Conservation (phyloP, 1,140 invertebrate species). For the Nebria ingens region DNA sequence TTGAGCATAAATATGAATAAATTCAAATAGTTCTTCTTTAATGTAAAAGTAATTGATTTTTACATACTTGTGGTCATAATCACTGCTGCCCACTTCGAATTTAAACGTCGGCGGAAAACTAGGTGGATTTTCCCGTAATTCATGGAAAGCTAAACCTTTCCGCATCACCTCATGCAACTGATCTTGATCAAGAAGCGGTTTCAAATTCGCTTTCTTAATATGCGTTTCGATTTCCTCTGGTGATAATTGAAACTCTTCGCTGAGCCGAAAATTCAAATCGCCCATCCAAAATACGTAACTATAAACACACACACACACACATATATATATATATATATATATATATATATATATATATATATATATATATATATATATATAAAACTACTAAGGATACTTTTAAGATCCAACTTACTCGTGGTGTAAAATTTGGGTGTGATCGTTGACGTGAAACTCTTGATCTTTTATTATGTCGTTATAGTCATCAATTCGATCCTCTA, state of each 20-base stretch:
- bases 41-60: slow-evolving; percentile 13
- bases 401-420: slow-evolving; percentile 85
- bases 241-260: slow-evolving; percentile 44
- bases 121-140: slow-evolving; percentile 60
- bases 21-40: slow-evolving; percentile 1
- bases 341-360: too few species aligned
- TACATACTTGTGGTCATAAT: slow-evolving; percentile 71
- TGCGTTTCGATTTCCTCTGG: slow-evolving; percentile 55
- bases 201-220: slow-evolving; percentile 53
- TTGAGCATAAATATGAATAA: slow-evolving; percentile 8
- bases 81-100: slow-evolving; percentile 58
- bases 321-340: too few species aligned
- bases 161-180: slow-evolving; percentile 59
- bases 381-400: too few species aligned
- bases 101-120: slow-evolving; percentile 86
- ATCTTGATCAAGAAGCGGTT: slow-evolving; percentile 56
- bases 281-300: slow-evolving; percentile 94
- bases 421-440: slow-evolving; percentile 73
- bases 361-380: too few species aligned
- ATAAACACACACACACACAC: slow-evolving; percentile 23
- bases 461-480: slow-evolving; percentile 73
- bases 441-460: slow-evolving; percentile 57
- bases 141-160: slow-evolving; percentile 65
- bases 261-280: slow-evolving; percentile 84
- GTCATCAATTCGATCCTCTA: slow-evolving; percentile 71